Evolutionary conservation across 2,888 invertebrate species (phyloP).

Genomic region (Dromius quadrimaculatus): DNA sequence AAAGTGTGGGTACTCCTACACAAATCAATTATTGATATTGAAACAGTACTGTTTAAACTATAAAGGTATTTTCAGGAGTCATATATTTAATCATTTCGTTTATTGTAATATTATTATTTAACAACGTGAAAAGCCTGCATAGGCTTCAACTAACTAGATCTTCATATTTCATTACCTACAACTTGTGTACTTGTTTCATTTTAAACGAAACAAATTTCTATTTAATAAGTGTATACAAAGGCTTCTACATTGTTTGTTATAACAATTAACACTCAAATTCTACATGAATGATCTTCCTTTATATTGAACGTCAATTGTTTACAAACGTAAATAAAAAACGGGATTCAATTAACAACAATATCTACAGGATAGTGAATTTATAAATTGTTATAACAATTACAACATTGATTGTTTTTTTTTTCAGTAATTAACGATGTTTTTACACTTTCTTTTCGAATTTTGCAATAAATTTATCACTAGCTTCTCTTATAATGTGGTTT

Average conservation of each 20-base stretch:
- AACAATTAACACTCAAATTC: conserved; percentile 45
- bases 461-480: conserved; percentile 65
- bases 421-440: conserved; percentile 74
- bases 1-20: too few relatives aligned
- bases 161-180: conserved; percentile 57
- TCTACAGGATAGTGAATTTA: conserved; percentile 68
- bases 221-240: conserved; percentile 65
- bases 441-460: conserved; percentile 58
- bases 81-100: conserved; percentile 52
- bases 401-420: conserved; percentile 73
- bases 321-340: conserved; percentile 59
- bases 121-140: conserved; percentile 69
- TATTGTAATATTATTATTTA: conserved; percentile 64
- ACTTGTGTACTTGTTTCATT: conserved; percentile 61
- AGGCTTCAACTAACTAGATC: conserved; percentile 66
- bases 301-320: conserved; percentile 50
- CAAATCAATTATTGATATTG: too few relatives aligned
- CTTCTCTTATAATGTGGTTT: conserved; percentile 56
- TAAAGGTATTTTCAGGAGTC: conserved; percentile 42
- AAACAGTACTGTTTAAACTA: too few relatives aligned
- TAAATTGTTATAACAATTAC: conserved; percentile 72
- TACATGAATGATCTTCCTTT: neutral
- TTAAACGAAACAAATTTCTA: conserved; percentile 61
- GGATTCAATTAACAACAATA: conserved; percentile 65
- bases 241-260: conserved; percentile 58